These are phyloP conservation scores for Solenopsis invicta DNA, from an alignment of 1,140 invertebrate species.

Conservation along the genomic window DNA sequence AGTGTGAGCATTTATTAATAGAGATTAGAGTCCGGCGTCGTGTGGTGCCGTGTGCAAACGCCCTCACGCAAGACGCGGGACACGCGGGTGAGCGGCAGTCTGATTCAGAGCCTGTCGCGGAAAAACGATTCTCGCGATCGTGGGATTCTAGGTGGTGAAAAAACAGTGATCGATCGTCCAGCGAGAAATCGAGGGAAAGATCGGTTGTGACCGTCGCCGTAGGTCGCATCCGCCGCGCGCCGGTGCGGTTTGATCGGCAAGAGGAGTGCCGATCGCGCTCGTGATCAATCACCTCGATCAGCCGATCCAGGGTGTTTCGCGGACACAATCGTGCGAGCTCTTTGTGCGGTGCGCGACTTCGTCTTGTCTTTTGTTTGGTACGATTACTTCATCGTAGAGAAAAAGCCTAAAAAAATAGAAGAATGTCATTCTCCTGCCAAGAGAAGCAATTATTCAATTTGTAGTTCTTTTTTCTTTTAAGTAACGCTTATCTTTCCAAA, in stretches of 20 bases:
- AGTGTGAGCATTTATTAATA: conserved; percentile 85
- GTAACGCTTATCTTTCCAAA: no score
- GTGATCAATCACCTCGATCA: no score
- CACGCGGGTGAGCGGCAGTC: conserved; percentile 76
- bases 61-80: conserved; percentile 79
- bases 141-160: background rate
- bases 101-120: conserved; percentile 77
- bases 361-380: background rate
- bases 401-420: background rate
- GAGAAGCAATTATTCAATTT: no score
- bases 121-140: conserved; percentile 64
- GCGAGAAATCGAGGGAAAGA: background rate
- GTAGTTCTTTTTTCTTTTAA: no score
- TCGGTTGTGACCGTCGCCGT: background rate
- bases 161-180: background rate
- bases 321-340: background rate
- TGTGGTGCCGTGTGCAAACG: conserved; percentile 86
- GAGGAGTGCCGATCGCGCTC: no score
- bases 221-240: background rate
- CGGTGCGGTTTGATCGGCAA: no score
- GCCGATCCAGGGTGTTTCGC: no score
- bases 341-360: background rate
- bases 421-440: no score
- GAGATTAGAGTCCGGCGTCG: conserved; percentile 86
- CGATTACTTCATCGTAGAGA: background rate